phyloP scores from a whole-genome alignment of 2,888 invertebrate species.

The Synergus japonicus region DNA sequence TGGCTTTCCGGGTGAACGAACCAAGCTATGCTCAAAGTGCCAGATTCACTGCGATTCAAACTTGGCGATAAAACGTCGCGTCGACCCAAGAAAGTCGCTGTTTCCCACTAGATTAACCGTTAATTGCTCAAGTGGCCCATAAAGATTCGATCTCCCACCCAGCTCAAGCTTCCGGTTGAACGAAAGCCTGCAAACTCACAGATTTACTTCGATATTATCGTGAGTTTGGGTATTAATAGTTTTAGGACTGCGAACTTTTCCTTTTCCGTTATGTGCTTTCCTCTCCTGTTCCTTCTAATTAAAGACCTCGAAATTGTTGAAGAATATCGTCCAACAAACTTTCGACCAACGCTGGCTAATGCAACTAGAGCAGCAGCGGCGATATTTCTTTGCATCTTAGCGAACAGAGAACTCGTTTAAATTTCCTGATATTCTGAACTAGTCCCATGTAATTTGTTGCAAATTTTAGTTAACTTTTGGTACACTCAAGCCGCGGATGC shows the following conservation, averaged over 20 bases:
- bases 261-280: background rate
- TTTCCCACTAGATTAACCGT: conserved; percentile 58
- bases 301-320: background rate
- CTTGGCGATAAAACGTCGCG: conserved; percentile 30
- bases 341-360: background rate
- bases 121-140: conserved; percentile 57
- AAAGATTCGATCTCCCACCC: conserved; percentile 54
- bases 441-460: background rate
- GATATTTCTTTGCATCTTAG: conserved; percentile 10
- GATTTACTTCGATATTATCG: conserved; percentile 53
- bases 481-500: background rate
- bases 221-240: conserved; percentile 51
- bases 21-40: conserved; percentile 15
- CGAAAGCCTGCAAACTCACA: conserved; percentile 49
- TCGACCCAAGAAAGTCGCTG: conserved; percentile 37
- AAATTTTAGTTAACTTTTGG: background rate
- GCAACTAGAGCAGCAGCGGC: background rate
- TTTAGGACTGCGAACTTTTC: conserved; percentile 45
- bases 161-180: conserved; percentile 53
- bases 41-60: conserved; percentile 34
- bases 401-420: background rate
- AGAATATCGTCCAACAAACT: background rate
- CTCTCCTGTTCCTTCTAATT: conserved; percentile 8
- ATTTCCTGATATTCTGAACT: conserved; percentile 5
- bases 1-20: conserved; percentile 37